phyloP scores from a whole-genome alignment of 1,140 invertebrate species.

The Schmidtea mediterranea region DNA sequence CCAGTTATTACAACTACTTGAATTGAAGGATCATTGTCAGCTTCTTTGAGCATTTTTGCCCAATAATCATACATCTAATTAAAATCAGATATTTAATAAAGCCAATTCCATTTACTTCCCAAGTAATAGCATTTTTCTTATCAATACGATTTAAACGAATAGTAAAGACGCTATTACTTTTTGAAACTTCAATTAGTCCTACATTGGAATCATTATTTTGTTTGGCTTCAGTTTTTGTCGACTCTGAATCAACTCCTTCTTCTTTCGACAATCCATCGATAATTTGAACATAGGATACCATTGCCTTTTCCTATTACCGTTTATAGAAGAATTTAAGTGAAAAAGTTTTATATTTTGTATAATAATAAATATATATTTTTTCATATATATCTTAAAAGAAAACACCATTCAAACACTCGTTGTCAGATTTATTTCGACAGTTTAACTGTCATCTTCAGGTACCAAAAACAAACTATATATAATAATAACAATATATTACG shows the following conservation, averaged over 20 bases:
- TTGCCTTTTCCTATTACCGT: not conserved
- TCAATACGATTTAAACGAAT: constrained; percentile 36
- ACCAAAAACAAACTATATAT: too few species aligned
- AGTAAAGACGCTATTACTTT: constrained; percentile 31
- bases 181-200: constrained; percentile 9
- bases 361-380: too few species aligned
- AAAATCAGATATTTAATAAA: too few species aligned
- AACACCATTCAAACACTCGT: too few species aligned
- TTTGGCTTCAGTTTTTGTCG: too few species aligned
- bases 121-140: constrained; percentile 49
- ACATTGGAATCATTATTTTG: not conserved
- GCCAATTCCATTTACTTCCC: constrained; percentile 17
- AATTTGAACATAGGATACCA: not conserved
- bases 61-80: constrained; percentile 42
- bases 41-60: constrained; percentile 36
- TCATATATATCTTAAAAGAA: too few species aligned
- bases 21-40: constrained; percentile 36
- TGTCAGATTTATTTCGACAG: too few species aligned
- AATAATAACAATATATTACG: too few species aligned
- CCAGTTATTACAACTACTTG: constrained; percentile 41
- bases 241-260: not conserved
- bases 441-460: too few species aligned
- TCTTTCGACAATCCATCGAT: not conserved
- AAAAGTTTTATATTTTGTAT: too few species aligned
- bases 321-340: too few species aligned